Evolutionary conservation across 1,140 invertebrate genomes (phyloP), one percentile per base, ranked within the genome.

Genomic region (Melitaea cinxia): DNA sequence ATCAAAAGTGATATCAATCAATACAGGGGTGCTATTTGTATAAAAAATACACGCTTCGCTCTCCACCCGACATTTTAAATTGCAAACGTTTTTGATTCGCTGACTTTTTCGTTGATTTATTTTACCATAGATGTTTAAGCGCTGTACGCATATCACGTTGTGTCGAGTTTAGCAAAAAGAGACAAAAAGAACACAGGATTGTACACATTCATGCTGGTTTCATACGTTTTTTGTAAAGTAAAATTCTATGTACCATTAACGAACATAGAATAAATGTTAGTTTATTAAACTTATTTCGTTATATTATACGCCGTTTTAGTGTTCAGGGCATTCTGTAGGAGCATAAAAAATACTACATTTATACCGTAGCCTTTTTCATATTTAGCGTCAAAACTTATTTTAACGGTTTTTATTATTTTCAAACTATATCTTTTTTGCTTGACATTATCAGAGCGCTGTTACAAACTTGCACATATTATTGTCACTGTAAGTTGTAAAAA

Each of bases 1-100:
- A 73, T 68, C 65, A 70, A 65, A 73, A 70, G 39, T 67, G 63
- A 71, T 65, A 71, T 71, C 65, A 73, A 73, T 76, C 74, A 73
- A 69, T 67, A 72, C 42, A 24, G 21, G 47, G 49, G 24, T 70
- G 67, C 39, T 58, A 70, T 77, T 77, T 73, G 64, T 65, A 66
- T 62, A 68, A 73, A 74, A 77, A 71, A 72, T 68, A 68, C 30
- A 68, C 49, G 64, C 58, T 49, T 14, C 23, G 60, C 33, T 57
- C 26, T 53, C 45, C 50, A 21, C n/a, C 58, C 47, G 49, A 52
- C 58, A 50, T 65, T 70, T 70, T 70, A 61, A 57, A 70, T 66
- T 66, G 59, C 54, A 45, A 66, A 69, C 33, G 55, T 65, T 70
- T 64, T 64, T 42, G 50, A 62, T 30, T 53, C 24, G 50, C 10